These are phyloP conservation scores for Solea solea DNA, from an alignment of 2,113 vertebrate genomes.

Conservation along the genomic window DNA sequence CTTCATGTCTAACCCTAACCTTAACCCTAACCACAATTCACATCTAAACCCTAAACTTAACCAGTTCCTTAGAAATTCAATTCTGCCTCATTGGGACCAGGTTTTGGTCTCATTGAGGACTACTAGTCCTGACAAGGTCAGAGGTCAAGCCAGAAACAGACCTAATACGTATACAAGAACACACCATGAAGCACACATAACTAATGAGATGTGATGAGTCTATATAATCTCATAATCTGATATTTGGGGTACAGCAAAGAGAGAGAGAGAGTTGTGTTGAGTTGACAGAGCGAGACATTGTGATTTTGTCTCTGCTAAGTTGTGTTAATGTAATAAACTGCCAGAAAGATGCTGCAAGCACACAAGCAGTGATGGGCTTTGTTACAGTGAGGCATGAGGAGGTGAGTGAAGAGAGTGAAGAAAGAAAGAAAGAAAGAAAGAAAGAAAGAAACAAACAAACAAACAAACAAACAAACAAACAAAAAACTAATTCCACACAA, in stretches of 20 bases:
- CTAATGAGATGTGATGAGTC: not conserved
- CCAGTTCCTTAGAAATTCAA: too few relatives aligned
- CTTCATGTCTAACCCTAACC: too few relatives aligned
- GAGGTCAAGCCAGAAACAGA: too few relatives aligned
- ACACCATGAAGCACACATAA: too few relatives aligned
- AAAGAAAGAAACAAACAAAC: not conserved
- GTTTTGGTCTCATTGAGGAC: too few relatives aligned
- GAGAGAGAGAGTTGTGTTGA: conserved; percentile 11
- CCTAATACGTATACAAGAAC: too few relatives aligned
- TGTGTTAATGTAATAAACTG: conserved; percentile 48
- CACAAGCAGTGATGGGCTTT: conserved; percentile 84
- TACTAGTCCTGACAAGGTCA: too few relatives aligned
- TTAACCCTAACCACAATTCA: too few relatives aligned
- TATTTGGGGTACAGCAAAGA: conserved; percentile 19
- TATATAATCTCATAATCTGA: conserved; percentile 4
- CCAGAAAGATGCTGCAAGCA: conserved; percentile 77
- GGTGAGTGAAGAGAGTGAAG: conserved; percentile 6
- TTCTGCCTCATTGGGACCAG: too few relatives aligned
- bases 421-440: not conserved
- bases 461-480: too few relatives aligned
- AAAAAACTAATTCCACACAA: conserved; percentile 84
- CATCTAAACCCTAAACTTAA: too few relatives aligned
- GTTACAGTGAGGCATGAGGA: conserved; percentile 57
- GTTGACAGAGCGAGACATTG: conserved; percentile 2
- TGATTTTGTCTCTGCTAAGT: conserved; percentile 17